phyloP scores from a whole-genome alignment of 2,888 invertebrate genomes.

The Parascotia fuliginaria region DNA sequence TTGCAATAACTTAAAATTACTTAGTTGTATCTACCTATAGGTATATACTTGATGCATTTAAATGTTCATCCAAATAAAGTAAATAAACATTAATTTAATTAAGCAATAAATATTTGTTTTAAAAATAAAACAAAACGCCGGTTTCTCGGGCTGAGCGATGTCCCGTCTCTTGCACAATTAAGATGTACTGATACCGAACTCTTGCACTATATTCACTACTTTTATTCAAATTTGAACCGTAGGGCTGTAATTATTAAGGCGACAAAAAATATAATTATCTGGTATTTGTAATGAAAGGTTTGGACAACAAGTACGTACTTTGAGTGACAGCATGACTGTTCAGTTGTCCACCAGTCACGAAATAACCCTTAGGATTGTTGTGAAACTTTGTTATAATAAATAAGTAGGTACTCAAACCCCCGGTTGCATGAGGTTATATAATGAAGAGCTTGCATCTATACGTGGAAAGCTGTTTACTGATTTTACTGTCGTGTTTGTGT shows the following conservation, averaged over 20 bases:
- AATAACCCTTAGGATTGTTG: slow-evolving; percentile 30
- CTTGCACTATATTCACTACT: slow-evolving; percentile 28
- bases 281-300: slow-evolving; percentile 19
- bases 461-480: neutral
- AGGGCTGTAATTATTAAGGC: slow-evolving; percentile 9
- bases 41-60: neutral
- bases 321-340: slow-evolving; percentile 31
- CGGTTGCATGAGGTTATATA: neutral
- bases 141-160: slow-evolving; percentile 28
- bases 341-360: slow-evolving; percentile 22
- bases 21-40: no score
- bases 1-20: no score
- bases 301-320: slow-evolving; percentile 19
- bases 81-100: slow-evolving; percentile 40
- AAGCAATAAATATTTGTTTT: slow-evolving; percentile 42
- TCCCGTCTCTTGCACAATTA: slow-evolving; percentile 41
- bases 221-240: slow-evolving; percentile 26
- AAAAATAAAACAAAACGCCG: slow-evolving; percentile 29
- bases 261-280: slow-evolving; percentile 6
- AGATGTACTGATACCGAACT: slow-evolving; percentile 38
- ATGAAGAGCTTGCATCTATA: neutral
- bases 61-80: slow-evolving; percentile 18
- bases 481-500: neutral
- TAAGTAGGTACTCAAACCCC: slow-evolving; percentile 4
- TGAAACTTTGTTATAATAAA: slow-evolving; percentile 24